Evolutionary conservation across 2,888 invertebrate species (phyloP).

Genomic region (Mellilla xanthometata): DNA sequence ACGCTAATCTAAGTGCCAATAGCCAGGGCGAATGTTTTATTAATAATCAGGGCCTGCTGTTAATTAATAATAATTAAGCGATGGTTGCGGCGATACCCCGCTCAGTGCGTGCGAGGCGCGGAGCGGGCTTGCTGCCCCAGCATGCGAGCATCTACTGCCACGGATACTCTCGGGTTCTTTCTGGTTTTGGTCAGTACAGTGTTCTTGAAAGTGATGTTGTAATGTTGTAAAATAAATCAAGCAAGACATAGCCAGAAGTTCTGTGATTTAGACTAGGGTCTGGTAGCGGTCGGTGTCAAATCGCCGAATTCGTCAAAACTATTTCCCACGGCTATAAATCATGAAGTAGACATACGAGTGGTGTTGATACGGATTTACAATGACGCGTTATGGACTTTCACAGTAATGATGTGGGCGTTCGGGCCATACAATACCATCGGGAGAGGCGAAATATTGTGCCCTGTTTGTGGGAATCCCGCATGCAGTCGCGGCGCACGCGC

Average conservation of each 20-base stretch:
- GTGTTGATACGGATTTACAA: conserved; percentile 77
- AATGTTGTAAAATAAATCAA: too few relatives aligned
- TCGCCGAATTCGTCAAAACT: conserved; percentile 10
- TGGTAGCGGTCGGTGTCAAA: neutral
- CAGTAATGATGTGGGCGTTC: conserved; percentile 80
- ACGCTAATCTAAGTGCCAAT: conserved; percentile 82
- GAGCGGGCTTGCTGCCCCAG: neutral
- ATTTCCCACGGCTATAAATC: conserved; percentile 80
- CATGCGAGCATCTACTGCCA: too few relatives aligned
- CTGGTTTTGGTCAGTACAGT: too few relatives aligned
- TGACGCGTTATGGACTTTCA: conserved; percentile 70
- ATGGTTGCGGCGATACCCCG: conserved; percentile 54
- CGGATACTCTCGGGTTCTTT: too few relatives aligned
- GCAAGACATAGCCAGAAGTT: too few relatives aligned
- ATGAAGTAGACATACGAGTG: conserved; percentile 66
- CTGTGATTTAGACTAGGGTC: neutral
- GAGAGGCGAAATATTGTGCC: conserved; percentile 67
- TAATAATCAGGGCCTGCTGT: conserved; percentile 74
- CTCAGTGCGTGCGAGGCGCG: conserved; percentile 55
- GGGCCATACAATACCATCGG: conserved; percentile 63
- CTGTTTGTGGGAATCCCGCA: conserved; percentile 79
- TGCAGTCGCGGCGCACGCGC: conserved; percentile 45
- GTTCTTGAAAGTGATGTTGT: too few relatives aligned
- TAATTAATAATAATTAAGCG: conserved; percentile 80
- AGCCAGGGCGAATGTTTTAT: conserved; percentile 81